Percentiles rank a stretch among this genome's conserved stretches.
Conservation (phyloP, 2,888 invertebrate genomes). For the Harmothoe impar region DNA sequence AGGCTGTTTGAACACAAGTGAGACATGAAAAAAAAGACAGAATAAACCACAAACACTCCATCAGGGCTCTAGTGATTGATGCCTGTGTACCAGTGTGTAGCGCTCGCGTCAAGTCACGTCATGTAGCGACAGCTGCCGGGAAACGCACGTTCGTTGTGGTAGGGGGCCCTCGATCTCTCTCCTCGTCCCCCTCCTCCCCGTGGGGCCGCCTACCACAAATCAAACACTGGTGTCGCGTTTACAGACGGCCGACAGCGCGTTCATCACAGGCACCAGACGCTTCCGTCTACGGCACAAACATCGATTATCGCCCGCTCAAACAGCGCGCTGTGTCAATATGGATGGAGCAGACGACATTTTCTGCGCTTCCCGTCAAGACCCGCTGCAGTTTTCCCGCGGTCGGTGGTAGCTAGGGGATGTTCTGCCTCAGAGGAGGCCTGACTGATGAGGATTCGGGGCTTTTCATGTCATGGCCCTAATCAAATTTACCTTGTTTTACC, state of each 20-base stretch:
- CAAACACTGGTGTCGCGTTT: constrained; percentile 14
- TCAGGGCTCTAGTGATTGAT: not conserved
- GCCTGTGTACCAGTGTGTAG: not conserved
- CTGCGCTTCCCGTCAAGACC: not conserved
- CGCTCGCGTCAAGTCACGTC: not conserved
- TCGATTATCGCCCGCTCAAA: constrained; percentile 29
- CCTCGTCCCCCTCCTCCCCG: not conserved
- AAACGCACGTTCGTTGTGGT: constrained; percentile 1
- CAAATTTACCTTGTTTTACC: too few species aligned
- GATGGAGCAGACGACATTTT: constrained; percentile 22
- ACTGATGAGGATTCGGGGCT: too few species aligned
- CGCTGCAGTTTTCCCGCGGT: not conserved
- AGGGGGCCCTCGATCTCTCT: not conserved
- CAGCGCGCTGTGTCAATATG: not conserved
- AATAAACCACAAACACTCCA: not conserved
- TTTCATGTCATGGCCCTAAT: too few species aligned
- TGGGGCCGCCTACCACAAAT: constrained; percentile 8
- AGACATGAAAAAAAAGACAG: not conserved
- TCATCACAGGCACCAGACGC: constrained; percentile 15
- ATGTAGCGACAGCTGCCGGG: not conserved
- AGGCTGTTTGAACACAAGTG: not conserved
- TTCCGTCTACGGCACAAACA: constrained; percentile 23
- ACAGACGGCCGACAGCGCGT: constrained; percentile 28
- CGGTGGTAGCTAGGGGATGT: not conserved
- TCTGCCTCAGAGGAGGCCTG: not conserved